These are phyloP conservation scores for Caenorhabditis panamensis DNA, from an alignment of 2,888 invertebrate genomes.

Conservation along the genomic window DNA sequence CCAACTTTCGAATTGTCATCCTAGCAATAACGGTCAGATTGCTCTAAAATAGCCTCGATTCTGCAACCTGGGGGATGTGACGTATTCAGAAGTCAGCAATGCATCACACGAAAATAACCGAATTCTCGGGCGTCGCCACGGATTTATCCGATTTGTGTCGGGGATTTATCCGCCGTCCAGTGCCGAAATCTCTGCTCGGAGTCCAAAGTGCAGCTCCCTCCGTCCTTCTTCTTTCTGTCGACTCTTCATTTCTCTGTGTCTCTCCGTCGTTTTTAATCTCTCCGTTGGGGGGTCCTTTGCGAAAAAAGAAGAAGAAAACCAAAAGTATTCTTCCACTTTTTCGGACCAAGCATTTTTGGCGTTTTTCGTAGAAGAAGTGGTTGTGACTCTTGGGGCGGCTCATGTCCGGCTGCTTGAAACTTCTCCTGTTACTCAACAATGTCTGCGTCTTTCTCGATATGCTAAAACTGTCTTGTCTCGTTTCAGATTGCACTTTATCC, in stretches of 20 bases:
- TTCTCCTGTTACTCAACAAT: too few species aligned
- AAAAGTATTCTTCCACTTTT: slow-evolving; percentile 3
- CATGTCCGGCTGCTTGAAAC: neutral
- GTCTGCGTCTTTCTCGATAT: too few species aligned
- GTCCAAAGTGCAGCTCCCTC: neutral
- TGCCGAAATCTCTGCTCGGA: neutral
- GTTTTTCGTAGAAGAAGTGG: neutral
- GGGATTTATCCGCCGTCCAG: too few species aligned
- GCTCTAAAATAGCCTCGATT: too few species aligned
- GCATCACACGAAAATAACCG: neutral
- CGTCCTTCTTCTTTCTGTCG: too few species aligned
- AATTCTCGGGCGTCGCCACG: neutral
- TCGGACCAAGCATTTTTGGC: neutral
- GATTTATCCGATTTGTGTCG: neutral
- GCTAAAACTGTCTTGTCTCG: too few species aligned
- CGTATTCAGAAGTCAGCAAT: neutral
- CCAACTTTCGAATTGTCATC: too few species aligned
- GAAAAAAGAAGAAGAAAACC: neutral
- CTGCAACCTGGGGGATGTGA: neutral
- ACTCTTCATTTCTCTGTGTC: neutral
- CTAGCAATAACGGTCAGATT: too few species aligned
- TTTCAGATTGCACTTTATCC: too few species aligned
- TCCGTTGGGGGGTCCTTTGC: neutral
- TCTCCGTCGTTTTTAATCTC: neutral
- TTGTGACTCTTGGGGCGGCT: neutral